phyloP scores from a whole-genome alignment of 2,888 invertebrate genomes.

The Vanessa cardui region DNA sequence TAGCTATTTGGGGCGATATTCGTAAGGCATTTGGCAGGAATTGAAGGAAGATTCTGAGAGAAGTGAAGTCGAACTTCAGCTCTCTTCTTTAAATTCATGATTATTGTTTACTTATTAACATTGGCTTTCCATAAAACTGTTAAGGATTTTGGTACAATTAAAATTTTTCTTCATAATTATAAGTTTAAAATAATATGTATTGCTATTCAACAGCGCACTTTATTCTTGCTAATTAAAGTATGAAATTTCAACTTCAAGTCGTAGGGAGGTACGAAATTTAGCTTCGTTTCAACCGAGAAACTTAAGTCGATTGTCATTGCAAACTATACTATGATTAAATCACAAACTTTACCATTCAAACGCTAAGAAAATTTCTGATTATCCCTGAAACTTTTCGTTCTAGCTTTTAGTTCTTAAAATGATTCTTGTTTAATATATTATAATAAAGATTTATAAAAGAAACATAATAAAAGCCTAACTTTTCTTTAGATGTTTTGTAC shows the following conservation, averaged over 20 bases:
- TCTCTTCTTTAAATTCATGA: too few species aligned
- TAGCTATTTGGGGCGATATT: not conserved
- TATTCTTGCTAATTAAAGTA: not conserved
- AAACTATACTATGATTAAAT: conserved; percentile 36
- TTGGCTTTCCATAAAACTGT: too few species aligned
- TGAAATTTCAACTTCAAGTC: conserved; percentile 12
- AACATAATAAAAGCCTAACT: too few species aligned
- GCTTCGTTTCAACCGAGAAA: conserved; percentile 30
- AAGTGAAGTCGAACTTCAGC: too few species aligned
- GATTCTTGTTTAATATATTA: conserved; percentile 1
- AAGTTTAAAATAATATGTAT: not conserved
- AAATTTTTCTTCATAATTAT: too few species aligned
- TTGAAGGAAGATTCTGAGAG: too few species aligned
- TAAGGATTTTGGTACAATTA: too few species aligned
- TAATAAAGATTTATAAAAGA: too few species aligned
- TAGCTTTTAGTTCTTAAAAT: conserved; percentile 14
- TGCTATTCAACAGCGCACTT: not conserved
- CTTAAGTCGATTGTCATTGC: conserved; percentile 32
- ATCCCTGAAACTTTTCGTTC: conserved; percentile 18
- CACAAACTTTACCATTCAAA: conserved; percentile 31
- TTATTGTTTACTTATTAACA: too few species aligned
- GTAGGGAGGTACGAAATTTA: conserved; percentile 21
- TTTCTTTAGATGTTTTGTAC: too few species aligned
- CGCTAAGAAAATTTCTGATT: conserved; percentile 14
- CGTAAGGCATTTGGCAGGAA: too few species aligned